Evolutionary conservation across 1,140 invertebrate species (phyloP), one percentile per base, ranked within the genome.

Genomic region (Drosophila serrata): DNA sequence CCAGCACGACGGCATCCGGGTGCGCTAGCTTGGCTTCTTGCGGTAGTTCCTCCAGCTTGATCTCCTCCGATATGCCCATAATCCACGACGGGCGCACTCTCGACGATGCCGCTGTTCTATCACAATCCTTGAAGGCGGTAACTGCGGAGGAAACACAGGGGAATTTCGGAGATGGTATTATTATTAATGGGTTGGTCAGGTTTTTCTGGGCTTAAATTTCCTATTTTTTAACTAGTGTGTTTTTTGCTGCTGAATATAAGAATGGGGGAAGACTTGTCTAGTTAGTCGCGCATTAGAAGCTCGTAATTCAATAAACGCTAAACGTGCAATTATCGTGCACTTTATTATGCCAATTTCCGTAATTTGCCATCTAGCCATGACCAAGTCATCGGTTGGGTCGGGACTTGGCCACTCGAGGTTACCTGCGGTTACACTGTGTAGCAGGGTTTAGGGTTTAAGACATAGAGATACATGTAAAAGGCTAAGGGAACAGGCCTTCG

Each of bases 41-140:
- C 11, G 94, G 94, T 73, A 94, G 93, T 75, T 94, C 94, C 77
- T 94, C 94, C 22, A 93, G 93, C 74, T 93, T 93, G 69, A 92
- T 91, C 43, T 93, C 91, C 88, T 95, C 94, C n/a, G 94, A 94
- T 78, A 95, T 93, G 53, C 94, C 94, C 94, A 95, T 95, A 69
- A 84, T 95, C 91, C 78, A 85, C 15, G 49, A 59, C 12, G 68
- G 61, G 53, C 56, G 43, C 59, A 51, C 53, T 59, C 46, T 51
- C 43, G 42, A 33, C 53, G 53, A 39, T 40, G 45, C 17, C 29
- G 37, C 65, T 39, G 37, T 19, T 67, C 42, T 15, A 12, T 15
- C 35, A 43, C 42, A 13, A 17, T 46, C 35, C 35, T 69, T 43
- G 35, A 48, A 22, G 55, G 46, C 51, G 63, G 57, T 59, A 43